A percentile compares a stretch with the other conserved stretches of the same genome.
These are phyloP conservation scores for Polietes domitor DNA, from an alignment of 2,888 invertebrate species.

Conservation along the genomic window DNA sequence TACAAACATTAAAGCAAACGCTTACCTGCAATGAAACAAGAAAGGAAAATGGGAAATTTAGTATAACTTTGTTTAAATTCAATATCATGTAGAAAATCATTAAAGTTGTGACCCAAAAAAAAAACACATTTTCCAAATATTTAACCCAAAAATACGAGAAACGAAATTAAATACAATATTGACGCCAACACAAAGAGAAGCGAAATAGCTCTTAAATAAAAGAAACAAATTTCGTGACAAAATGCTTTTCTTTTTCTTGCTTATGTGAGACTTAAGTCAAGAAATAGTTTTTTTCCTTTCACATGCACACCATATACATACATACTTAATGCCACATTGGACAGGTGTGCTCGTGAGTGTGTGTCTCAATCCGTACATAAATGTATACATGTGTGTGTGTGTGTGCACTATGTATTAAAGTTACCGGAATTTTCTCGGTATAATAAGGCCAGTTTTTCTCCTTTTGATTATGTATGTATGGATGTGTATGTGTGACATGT, in stretches of 20 bases:
- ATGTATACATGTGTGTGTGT: neutral
- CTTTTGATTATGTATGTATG: slow-evolving; percentile 4
- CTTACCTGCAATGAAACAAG: slow-evolving; percentile 29
- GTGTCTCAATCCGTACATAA: too few species aligned
- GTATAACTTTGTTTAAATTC: slow-evolving; percentile 7
- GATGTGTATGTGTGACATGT: slow-evolving; percentile 18
- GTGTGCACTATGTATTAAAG: neutral
- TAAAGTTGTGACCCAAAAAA: slow-evolving; percentile 21
- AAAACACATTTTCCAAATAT: neutral
- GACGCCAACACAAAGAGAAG: neutral
- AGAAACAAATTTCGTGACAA: slow-evolving; percentile 50
- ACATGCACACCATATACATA: slow-evolving; percentile 25
- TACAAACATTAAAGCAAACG: too few species aligned
- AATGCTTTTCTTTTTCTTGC: slow-evolving; percentile 31
- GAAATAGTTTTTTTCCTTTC: slow-evolving; percentile 31
- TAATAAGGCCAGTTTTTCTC: slow-evolving; percentile 44
- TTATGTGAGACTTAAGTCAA: slow-evolving; percentile 12
- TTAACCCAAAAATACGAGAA: neutral
- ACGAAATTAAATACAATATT: neutral
- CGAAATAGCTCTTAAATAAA: neutral
- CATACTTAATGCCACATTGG: neutral
- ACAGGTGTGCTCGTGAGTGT: neutral
- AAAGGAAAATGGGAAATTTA: slow-evolving; percentile 5
- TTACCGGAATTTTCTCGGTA: slow-evolving; percentile 38
- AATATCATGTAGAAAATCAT: slow-evolving; percentile 2